phyloP scores from a whole-genome alignment of 2,888 invertebrate species.

The Dasypolia templi region DNA sequence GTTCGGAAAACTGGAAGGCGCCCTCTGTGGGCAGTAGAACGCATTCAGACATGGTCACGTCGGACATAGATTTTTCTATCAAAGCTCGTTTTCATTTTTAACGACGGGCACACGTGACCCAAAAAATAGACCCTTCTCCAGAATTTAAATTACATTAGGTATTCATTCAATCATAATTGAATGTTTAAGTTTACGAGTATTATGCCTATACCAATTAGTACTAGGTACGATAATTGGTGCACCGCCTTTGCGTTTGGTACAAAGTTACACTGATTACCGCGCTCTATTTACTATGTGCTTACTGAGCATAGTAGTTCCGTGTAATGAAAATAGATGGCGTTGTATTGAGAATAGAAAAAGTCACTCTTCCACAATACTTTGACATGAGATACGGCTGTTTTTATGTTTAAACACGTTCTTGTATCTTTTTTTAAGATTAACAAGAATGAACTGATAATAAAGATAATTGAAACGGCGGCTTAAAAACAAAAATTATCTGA shows the following conservation, averaged over 20 bases:
- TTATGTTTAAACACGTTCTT: neutral
- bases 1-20: neutral
- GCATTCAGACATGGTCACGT: no score
- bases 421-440: neutral
- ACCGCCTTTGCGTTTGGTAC: neutral
- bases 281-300: neutral
- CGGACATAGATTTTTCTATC: neutral
- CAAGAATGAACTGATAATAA: neutral
- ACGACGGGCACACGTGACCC: no score
- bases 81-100: neutral
- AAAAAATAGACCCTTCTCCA: neutral
- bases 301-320: conserved; percentile 5
- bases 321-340: conserved; percentile 51
- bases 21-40: neutral
- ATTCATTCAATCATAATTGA: neutral
- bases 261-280: neutral
- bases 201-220: no score
- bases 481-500: neutral
- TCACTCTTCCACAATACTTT: neutral
- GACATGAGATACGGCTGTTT: neutral
- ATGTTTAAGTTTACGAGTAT: neutral
- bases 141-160: neutral
- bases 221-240: neutral
- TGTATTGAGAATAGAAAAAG: neutral
- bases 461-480: neutral